Base-by-base conservation (phyloP, 2,888 invertebrate species). In the Tipula vernalis region DNA sequence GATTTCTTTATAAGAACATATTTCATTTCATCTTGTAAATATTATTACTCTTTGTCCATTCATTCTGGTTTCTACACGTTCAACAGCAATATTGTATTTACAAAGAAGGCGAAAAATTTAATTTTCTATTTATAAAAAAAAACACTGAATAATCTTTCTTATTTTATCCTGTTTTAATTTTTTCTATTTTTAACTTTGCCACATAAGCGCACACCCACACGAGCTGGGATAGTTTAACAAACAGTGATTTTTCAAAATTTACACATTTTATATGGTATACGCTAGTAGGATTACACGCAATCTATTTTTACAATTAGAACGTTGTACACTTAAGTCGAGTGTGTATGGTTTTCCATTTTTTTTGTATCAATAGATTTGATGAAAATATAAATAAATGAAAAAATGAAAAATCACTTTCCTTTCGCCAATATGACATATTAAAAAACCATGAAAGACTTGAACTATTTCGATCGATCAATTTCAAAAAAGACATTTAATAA, bases 401-500 rank as follows among this genome's bases (percentile, higher is more conserved):
- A 36, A 41, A 84, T 84, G 84, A 84, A 84, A 84, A 84, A 84
- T 84, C 84, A 84, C 39, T 84, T 84, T 84, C 15, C 36, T 84
- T 39, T 84, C 41, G 36, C 41, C 84, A 84, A 39, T 84, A 84
- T 84, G 84, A 84, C 84, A 84, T 84, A 84, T 84, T 84, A 84
- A 84, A 39, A 84, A 84, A 39, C 84, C 84, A 84, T 84, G 39
- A 84, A 84, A 84, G 36, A 84, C 84, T 84, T 84, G 84, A 84
- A 84, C 84, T 84, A 84, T 84, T 39, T 84, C 84, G 41, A 84
- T 84, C 84, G 84, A 84, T 84, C 84, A 84, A 84, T 84, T 84
- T 84, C 84, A 84, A 84, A 84, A n/a, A 84, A 39, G 84, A 84
- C 84, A 84, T 84, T 84, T 84, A 84, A 84, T 84, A 84, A 84